A percentile compares a stretch with the other conserved stretches of the same genome.
Conservation (phyloP, 2,113 vertebrate genomes). For the Chionis minor region DNA sequence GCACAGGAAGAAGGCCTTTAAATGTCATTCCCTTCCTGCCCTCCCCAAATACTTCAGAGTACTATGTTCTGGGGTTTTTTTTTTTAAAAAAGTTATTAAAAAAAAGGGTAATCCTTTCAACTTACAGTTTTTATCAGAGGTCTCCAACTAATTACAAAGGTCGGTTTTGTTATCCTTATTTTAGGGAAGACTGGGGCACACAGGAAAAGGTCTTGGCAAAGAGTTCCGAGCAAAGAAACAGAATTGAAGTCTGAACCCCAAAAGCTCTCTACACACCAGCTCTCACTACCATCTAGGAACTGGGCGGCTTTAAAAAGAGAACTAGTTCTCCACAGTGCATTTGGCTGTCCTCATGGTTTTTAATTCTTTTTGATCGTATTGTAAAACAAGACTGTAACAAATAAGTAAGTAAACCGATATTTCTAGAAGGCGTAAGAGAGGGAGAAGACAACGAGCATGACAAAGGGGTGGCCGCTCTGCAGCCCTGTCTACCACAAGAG, state of each 20-base stretch:
- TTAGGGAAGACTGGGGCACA: background rate
- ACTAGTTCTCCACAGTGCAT: background rate
- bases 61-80: background rate
- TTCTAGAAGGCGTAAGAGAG: background rate
- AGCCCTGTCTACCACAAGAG: background rate
- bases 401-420: background rate
- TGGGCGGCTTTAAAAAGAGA: background rate
- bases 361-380: background rate
- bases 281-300: background rate
- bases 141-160: background rate
- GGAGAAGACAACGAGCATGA: background rate
- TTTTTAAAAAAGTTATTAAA: background rate
- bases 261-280: background rate
- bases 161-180: background rate
- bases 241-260: background rate
- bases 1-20: background rate
- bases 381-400: background rate
- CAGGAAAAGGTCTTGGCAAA: background rate
- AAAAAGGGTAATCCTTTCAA: background rate
- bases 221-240: background rate
- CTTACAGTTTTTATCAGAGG: background rate
- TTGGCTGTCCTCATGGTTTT: background rate
- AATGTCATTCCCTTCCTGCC: background rate
- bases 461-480: background rate
- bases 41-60: background rate